Evolutionary conservation across 1,140 invertebrate genomes (phyloP), one percentile per base, ranked within the genome.

Genomic region (Hormaphis cornu): DNA sequence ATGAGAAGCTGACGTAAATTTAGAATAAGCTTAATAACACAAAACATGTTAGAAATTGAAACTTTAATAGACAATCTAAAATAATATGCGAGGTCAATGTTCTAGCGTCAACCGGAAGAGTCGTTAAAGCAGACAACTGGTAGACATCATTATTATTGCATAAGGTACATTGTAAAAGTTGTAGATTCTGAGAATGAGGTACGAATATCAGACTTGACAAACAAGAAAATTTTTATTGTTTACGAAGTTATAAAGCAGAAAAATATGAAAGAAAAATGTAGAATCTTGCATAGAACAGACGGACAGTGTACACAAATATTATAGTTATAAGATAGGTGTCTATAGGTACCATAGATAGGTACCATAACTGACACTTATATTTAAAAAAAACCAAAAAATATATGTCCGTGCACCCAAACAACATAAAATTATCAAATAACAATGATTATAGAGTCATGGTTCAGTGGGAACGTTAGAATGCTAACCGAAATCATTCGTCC

Each of bases 401-500:
- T 46, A 30, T 14, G 26, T 33, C 14, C 18, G 28, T 35, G 10
- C 16, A 8, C 58, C 26, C 9, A 63, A 46, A 63, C 44, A n/a
- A 30, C 18, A 3, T 16, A 40, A 22, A 10, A 63, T 10, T 46
- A 46, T 30, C 10, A 30, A 46, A 30, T 33, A 24, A 66, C n/a
- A n/a, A 50, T 66, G 42, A 66, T 33, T 33, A 33, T 46, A 46
- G 1, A 30, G 61, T 66, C 61, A 66, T 35, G 61, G 61, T 66
- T 20, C 44, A 46, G 44, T 66, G 61, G 50, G 50, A 66, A 66
- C 50, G 61, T 18, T 22, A 50, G n/a, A 6, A 50, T 4, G 22
- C 48, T 44, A 37, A 35, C 28, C 18, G 20, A 50, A 63, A 44
- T 28, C 35, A 63, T 63, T 63, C 18, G 44, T 50, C 61, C 44